Evolutionary conservation across 2,797 vertebrate species (phyloP), one percentile per base, ranked within the genome.

Genomic region (Mustela erminea): DNA sequence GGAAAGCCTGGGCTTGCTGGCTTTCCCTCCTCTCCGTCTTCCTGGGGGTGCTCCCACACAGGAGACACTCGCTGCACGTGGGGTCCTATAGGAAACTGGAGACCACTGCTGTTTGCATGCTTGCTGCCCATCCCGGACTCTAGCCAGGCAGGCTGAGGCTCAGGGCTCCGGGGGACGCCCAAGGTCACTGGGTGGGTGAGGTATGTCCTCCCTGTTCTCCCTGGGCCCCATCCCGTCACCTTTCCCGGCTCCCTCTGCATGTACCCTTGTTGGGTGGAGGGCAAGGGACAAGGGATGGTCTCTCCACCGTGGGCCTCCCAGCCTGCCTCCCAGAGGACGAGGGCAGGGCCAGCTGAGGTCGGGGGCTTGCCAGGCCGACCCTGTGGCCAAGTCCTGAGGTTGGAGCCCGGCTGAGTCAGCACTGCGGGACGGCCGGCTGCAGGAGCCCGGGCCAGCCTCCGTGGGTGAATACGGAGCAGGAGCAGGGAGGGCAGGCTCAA

Each of bases 331-430:
- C 4, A 27, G n/a, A 77, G 96, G 91, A 85, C 60, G 46, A 96
- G 96, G 38, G 43, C 27, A 1, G 72, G 62, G 93, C 95, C 74
- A 62, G 27, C 25, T 25, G 35, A 91, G 87, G 85, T 92, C 95
- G 82, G 88, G 49, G 83, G 43, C 46, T 66, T 11, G 46, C 96
- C 58, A 23, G 91, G 3, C 29, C 13, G 49, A 90, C 83, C 83
- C 84, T 18, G 49, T 1, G 3, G 91, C 93, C 87, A 29, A 82
- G 75, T 25, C 90, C 29, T 7, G 52, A 29, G 66, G 93, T 62
- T 18, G 9, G 29, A 32, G 86, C 93, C 96, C 70, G 80, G 98
- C 98, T 96, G 98, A 98, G 93, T 98, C 98, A 98, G 98, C 97
- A 77, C 35, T 29, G 46, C 77, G 27, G 35, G 29, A 1, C 32